Percentiles rank a stretch among this genome's conserved stretches.
Evolutionary conservation across 2,888 invertebrate species (phyloP).

Genomic region (Pachliopta kotzebuea): DNA sequence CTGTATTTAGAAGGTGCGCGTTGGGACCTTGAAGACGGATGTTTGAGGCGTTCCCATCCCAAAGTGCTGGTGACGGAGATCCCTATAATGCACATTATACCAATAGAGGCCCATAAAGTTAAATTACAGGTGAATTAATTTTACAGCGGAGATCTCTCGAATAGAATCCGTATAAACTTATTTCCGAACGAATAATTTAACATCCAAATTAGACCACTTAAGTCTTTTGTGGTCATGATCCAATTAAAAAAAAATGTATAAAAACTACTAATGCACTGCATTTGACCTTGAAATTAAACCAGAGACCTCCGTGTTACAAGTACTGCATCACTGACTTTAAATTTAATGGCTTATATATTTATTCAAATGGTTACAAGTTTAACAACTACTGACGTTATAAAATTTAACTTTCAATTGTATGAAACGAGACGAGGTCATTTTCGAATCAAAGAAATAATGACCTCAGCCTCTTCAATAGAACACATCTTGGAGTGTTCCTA

Average conservation of each 20-base stretch:
- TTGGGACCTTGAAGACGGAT: conserved; percentile 87
- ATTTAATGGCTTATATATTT: no score
- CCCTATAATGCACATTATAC: conserved; percentile 92
- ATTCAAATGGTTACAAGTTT: no score
- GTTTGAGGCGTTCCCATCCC: conserved; percentile 87
- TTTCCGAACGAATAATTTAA: no score
- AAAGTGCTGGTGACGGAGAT: conserved; percentile 92
- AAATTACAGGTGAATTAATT: conserved; percentile 86
- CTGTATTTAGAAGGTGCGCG: conserved; percentile 93
- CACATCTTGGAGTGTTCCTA: neutral
- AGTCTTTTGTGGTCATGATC: no score
- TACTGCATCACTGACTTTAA: no score
- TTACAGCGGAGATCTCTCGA: no score
- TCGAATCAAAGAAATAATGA: conserved; percentile 13
- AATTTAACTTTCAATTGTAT: neutral
- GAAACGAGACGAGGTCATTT: conserved; percentile 19
- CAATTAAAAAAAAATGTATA: no score
- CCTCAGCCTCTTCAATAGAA: conserved; percentile 4
- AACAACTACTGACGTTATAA: neutral
- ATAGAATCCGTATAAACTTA: no score
- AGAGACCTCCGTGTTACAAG: no score
- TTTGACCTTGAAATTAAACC: no score
- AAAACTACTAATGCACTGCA: no score
- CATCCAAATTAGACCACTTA: no score
- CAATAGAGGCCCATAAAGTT: conserved; percentile 90